Evolutionary conservation across 2,888 invertebrate genomes (phyloP).

Genomic region (Anaspis maculata): DNA sequence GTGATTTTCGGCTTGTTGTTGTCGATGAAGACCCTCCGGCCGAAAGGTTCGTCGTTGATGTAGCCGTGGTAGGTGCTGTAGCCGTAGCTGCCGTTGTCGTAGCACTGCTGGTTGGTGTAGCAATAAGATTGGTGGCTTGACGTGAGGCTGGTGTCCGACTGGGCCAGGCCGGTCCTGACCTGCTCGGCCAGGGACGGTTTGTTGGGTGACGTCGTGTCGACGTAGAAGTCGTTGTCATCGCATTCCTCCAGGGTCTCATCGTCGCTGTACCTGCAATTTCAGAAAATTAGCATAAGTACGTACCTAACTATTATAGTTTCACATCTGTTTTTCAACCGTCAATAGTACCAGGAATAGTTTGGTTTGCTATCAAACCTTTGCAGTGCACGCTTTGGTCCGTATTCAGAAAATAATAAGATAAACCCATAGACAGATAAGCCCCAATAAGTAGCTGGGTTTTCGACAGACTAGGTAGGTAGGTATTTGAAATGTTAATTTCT

Average conservation of each 20-base stretch:
- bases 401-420: no score
- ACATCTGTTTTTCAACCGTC: no score
- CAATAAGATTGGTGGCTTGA: conserved; percentile 65
- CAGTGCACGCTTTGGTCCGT: no score
- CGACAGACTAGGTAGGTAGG: no score
- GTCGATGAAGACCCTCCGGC: conserved; percentile 28
- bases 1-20: conserved; percentile 60
- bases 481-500: no score
- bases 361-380: no score
- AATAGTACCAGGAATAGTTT: no score
- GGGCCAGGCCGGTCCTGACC: conserved; percentile 62
- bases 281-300: no score
- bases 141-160: conserved; percentile 65
- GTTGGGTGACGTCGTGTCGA: conserved; percentile 33
- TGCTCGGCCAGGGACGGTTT: conserved; percentile 39
- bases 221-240: conserved; percentile 33
- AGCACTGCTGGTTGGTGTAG: conserved; percentile 72
- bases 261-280: conserved; percentile 34
- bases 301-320: no score
- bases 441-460: no score
- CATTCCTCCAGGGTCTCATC: conserved; percentile 34
- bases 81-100: conserved; percentile 65
- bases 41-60: conserved; percentile 36
- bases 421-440: no score
- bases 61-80: conserved; percentile 58